phyloP scores from a whole-genome alignment of 1,140 invertebrate species.

The Bombus confusus region DNA sequence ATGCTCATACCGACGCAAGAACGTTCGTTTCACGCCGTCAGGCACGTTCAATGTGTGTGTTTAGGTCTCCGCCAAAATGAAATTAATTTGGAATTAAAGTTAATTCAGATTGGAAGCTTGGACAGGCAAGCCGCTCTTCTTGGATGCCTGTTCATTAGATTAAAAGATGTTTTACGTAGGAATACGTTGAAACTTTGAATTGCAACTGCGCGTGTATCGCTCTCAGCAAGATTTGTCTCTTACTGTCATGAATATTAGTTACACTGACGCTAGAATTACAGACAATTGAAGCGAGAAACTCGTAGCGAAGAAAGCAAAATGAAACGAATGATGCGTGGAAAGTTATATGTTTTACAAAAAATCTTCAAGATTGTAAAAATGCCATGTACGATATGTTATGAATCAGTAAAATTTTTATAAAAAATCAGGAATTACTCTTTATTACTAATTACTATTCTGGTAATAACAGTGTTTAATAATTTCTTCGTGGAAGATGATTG shows the following conservation, averaged over 20 bases:
- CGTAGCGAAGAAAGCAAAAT: too few relatives aligned
- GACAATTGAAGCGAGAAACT: too few relatives aligned
- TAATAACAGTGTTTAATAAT: not conserved
- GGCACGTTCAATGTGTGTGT: too few relatives aligned
- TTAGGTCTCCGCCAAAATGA: not conserved
- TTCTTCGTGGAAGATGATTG: not conserved
- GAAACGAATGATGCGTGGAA: too few relatives aligned
- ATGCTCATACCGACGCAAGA: conserved; percentile 37
- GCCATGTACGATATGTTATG: too few relatives aligned
- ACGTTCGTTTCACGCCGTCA: conserved; percentile 42
- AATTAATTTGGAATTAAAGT: not conserved
- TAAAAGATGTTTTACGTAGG: not conserved
- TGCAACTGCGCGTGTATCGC: not conserved
- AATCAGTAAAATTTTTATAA: not conserved
- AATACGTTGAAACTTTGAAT: too few relatives aligned
- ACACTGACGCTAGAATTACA: too few relatives aligned
- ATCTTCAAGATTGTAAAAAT: too few relatives aligned
- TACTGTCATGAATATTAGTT: too few relatives aligned
- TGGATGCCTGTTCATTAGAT: not conserved
- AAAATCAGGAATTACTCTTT: not conserved
- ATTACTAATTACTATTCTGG: too few relatives aligned
- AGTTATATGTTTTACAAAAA: not conserved
- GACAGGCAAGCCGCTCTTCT: too few relatives aligned
- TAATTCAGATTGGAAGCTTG: not conserved
- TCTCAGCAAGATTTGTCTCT: not conserved